Evolutionary conservation across 2,113 vertebrate genomes (phyloP).

Genomic region (Cepphus grylle): DNA sequence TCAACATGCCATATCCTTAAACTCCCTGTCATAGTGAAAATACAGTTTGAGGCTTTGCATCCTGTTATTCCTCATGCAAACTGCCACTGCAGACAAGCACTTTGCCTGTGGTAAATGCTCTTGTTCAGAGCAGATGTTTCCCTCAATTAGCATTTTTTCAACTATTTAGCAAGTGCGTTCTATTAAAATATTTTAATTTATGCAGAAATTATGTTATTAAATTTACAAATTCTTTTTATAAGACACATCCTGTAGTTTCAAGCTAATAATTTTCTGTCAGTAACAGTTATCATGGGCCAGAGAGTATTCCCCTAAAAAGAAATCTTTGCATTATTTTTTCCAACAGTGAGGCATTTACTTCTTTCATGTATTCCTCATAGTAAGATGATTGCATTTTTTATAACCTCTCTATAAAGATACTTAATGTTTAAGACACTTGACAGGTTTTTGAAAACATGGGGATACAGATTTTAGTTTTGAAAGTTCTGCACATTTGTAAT

Average conservation of each 20-base stretch:
- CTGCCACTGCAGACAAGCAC: constrained; percentile 56
- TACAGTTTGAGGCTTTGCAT: constrained; percentile 10
- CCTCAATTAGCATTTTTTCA: constrained; percentile 67
- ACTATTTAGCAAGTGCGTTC: constrained; percentile 58
- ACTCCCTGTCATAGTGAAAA: constrained; percentile 40
- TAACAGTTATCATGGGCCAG: constrained; percentile 13
- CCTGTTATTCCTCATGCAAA: constrained; percentile 47
- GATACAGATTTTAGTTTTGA: neutral
- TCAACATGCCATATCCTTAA: constrained; percentile 23
- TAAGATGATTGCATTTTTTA: constrained; percentile 7
- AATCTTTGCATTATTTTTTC: constrained; percentile 25
- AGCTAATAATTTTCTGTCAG: constrained; percentile 63
- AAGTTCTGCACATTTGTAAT: neutral
- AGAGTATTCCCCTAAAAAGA: constrained; percentile 30
- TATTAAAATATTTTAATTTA: constrained; percentile 75
- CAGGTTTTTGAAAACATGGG: constrained; percentile 6
- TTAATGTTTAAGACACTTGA: constrained; percentile 3
- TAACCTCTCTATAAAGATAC: neutral
- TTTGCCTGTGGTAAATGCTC: constrained; percentile 67
- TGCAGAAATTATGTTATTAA: constrained; percentile 67
- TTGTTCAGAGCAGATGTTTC: constrained; percentile 68
- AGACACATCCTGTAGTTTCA: constrained; percentile 62
- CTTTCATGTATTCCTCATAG: constrained; percentile 14
- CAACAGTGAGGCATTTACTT: neutral
- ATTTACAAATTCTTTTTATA: constrained; percentile 61